These are phyloP conservation scores for Eupeodes luniger DNA, from an alignment of 2,888 invertebrate species.

Conservation along the genomic window DNA sequence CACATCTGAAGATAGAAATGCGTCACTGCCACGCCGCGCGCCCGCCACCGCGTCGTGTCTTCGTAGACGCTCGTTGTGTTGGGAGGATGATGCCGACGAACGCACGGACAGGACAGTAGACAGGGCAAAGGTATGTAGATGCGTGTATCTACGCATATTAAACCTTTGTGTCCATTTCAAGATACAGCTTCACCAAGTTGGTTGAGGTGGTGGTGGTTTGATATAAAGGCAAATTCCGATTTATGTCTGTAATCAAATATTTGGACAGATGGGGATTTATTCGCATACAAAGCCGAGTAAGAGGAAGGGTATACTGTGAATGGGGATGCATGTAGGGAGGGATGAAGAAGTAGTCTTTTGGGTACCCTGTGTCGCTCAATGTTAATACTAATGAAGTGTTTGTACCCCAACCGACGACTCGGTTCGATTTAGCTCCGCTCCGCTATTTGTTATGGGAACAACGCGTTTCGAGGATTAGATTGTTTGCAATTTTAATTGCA, in stretches of 20 bases:
- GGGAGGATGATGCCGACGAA: background rate
- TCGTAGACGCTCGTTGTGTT: too few relatives aligned
- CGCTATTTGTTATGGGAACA: slow-evolving; percentile 23
- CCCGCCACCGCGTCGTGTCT: too few relatives aligned
- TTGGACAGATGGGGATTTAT: slow-evolving; percentile 72
- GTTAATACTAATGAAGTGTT: slow-evolving; percentile 74
- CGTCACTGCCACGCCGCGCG: background rate
- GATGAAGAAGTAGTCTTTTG: slow-evolving; percentile 35
- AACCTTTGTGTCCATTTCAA: slow-evolving; percentile 28
- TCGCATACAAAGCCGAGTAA: background rate
- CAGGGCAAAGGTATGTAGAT: background rate
- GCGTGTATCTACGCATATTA: background rate
- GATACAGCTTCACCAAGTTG: background rate
- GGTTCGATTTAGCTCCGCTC: background rate
- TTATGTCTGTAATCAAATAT: slow-evolving; percentile 75
- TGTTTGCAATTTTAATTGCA: slow-evolving; percentile 73
- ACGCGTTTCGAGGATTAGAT: slow-evolving; percentile 71
- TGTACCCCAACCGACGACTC: slow-evolving; percentile 28
- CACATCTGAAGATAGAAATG: slow-evolving; percentile 27
- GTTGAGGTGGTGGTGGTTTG: slow-evolving; percentile 15
- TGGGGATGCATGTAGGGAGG: background rate
- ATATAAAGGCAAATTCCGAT: slow-evolving; percentile 58
- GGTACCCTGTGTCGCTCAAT: slow-evolving; percentile 46
- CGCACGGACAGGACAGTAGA: too few relatives aligned
- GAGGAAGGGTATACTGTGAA: background rate